Conservation (phyloP, 2,888 invertebrate species). For the Oeneis ivallda region DNA sequence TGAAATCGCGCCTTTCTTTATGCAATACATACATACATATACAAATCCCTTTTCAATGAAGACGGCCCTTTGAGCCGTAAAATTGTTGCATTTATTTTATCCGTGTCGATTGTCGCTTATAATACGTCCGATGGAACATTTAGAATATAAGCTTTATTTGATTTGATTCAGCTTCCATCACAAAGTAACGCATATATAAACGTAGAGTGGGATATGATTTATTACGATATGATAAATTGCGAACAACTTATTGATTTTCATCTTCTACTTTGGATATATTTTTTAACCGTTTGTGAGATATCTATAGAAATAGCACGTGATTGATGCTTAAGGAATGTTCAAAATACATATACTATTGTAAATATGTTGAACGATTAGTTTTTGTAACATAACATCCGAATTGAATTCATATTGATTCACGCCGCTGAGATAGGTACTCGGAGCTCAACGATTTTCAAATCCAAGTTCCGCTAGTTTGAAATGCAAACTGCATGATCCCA, state of each 20-base stretch:
- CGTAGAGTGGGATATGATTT: too few relatives aligned
- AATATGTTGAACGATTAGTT: background rate
- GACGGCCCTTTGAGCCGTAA: conserved; percentile 3
- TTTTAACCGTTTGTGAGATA: too few relatives aligned
- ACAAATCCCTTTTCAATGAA: conserved; percentile 11
- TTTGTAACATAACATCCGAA: background rate
- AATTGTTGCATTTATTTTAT: conserved; percentile 3
- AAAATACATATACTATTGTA: too few relatives aligned
- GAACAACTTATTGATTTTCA: too few relatives aligned
- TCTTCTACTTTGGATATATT: too few relatives aligned
- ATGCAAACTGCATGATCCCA: conserved; percentile 25
- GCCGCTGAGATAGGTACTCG: background rate
- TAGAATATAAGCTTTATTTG: background rate
- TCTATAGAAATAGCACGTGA: too few relatives aligned
- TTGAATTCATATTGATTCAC: background rate
- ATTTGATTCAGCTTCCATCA: too few relatives aligned
- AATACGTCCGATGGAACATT: background rate
- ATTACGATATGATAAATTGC: too few relatives aligned
- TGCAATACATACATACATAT: conserved; percentile 39
- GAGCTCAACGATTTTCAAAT: conserved; percentile 10
- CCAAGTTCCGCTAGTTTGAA: conserved; percentile 6
- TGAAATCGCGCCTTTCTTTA: conserved; percentile 33
- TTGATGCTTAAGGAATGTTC: too few relatives aligned
- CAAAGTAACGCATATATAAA: background rate
- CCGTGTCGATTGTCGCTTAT: conserved; percentile 14